These are phyloP conservation scores for Sarcophaga rosellei DNA, from an alignment of 2,888 invertebrate genomes.

Conservation along the genomic window DNA sequence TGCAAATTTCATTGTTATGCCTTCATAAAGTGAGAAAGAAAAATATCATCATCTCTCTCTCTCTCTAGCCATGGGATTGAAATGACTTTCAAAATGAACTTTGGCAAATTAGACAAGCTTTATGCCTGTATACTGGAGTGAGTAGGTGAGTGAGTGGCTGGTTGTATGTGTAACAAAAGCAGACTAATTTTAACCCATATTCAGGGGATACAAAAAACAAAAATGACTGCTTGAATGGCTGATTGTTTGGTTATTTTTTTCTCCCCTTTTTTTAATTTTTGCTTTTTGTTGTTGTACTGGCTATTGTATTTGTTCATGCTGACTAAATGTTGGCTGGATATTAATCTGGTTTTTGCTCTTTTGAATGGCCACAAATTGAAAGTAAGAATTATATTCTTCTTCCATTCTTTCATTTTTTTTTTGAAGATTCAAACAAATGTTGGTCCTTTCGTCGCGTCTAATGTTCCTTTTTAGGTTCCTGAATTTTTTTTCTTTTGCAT, in stretches of 20 bases:
- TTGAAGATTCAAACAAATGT: conserved; percentile 12
- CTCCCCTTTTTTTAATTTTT: background rate
- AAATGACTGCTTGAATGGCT: conserved; percentile 73
- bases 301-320: conserved; percentile 39
- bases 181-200: conserved; percentile 49
- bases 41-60: background rate
- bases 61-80: conserved; percentile 29
- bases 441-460: conserved; percentile 41
- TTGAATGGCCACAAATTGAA: conserved; percentile 74
- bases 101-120: conserved; percentile 52
- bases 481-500: conserved; percentile 13
- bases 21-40: conserved; percentile 25
- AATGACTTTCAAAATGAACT: conserved; percentile 67
- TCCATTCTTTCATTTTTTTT: background rate
- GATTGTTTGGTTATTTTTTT: conserved; percentile 36
- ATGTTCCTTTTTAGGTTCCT: conserved; percentile 39
- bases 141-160: background rate
- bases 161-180: background rate
- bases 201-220: conserved; percentile 37
- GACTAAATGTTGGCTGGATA: conserved; percentile 61
- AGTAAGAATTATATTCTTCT: conserved; percentile 69
- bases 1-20: conserved; percentile 66
- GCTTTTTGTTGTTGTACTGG: conserved; percentile 5
- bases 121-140: background rate
- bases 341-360: conserved; percentile 67